Percentiles rank a stretch among this genome's conserved stretches.
These are phyloP conservation scores for Cercopithecus mona DNA, from an alignment of 2,113 vertebrate species.

Conservation along the genomic window DNA sequence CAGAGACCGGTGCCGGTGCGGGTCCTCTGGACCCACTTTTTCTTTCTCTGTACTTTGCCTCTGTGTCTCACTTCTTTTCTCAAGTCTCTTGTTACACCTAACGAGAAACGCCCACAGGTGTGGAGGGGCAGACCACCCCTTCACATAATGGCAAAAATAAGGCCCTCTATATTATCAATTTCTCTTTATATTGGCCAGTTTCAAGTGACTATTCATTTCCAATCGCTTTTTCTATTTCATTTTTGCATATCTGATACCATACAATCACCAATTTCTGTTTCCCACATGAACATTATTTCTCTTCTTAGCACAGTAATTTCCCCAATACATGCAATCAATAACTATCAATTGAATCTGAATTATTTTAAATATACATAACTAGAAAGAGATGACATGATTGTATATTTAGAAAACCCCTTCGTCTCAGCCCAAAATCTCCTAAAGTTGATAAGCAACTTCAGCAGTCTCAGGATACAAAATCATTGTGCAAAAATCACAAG, in stretches of 20 bases:
- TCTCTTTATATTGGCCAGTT: neutral
- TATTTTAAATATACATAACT: slow-evolving; percentile 3
- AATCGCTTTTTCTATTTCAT: neutral
- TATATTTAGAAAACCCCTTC: no score
- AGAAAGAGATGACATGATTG: neutral
- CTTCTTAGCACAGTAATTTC: slow-evolving; percentile 28
- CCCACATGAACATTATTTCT: neutral
- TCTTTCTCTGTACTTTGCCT: no score
- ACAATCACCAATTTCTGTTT: neutral
- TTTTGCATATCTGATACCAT: neutral
- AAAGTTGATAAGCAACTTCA: no score
- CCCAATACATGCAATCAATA: neutral
- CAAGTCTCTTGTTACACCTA: no score
- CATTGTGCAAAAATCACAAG: no score
- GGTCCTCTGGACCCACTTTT: no score
- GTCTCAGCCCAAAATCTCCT: no score
- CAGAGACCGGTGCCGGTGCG: fast-evolving
- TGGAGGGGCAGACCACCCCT: no score
- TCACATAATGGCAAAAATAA: neutral
- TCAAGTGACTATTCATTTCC: neutral
- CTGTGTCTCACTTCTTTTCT: no score
- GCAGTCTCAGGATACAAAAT: no score
- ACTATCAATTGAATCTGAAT: slow-evolving; percentile 29
- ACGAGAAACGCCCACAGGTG: no score
- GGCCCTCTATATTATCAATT: neutral